phyloP scores from a whole-genome alignment of 1,140 invertebrate genomes.

The Bactericera cockerelli region DNA sequence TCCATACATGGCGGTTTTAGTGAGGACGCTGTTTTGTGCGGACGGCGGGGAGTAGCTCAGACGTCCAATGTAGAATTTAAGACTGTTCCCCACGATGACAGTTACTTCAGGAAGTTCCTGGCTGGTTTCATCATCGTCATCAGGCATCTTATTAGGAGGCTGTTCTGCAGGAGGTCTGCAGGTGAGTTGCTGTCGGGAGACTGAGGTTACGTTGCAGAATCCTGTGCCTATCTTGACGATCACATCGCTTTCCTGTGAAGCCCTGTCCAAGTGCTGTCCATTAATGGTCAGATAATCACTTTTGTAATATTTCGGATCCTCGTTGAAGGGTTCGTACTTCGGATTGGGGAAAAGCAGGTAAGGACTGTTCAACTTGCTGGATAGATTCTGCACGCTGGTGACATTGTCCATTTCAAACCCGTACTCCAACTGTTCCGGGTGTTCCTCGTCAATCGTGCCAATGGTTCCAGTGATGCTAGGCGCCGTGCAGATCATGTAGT shows the following conservation, averaged over 20 bases:
- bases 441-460: slow-evolving; percentile 52
- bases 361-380: slow-evolving; percentile 34
- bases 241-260: slow-evolving; percentile 78
- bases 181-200: slow-evolving; percentile 74
- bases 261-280: slow-evolving; percentile 77
- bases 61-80: slow-evolving; percentile 75
- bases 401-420: slow-evolving; percentile 97
- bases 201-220: slow-evolving; percentile 81
- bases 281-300: slow-evolving; percentile 94
- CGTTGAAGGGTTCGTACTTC: slow-evolving; percentile 71
- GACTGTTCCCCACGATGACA: slow-evolving; percentile 65
- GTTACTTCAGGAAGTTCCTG: slow-evolving; percentile 61
- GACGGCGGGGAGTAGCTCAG: slow-evolving; percentile 77
- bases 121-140: slow-evolving; percentile 41
- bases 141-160: slow-evolving; percentile 43
- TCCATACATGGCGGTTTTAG: slow-evolving; percentile 62
- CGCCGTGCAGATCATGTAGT: slow-evolving; percentile 72
- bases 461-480: slow-evolving; percentile 60
- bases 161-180: slow-evolving; percentile 68
- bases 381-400: slow-evolving; percentile 64
- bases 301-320: slow-evolving; percentile 86
- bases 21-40: slow-evolving; percentile 56
- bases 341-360: slow-evolving; percentile 87
- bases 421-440: slow-evolving; percentile 63
- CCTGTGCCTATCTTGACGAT: slow-evolving; percentile 77